A percentile compares a stretch with the other conserved stretches of the same genome.
phyloP scores from a whole-genome alignment of 2,113 vertebrate species.

The Physeter macrocephalus region DNA sequence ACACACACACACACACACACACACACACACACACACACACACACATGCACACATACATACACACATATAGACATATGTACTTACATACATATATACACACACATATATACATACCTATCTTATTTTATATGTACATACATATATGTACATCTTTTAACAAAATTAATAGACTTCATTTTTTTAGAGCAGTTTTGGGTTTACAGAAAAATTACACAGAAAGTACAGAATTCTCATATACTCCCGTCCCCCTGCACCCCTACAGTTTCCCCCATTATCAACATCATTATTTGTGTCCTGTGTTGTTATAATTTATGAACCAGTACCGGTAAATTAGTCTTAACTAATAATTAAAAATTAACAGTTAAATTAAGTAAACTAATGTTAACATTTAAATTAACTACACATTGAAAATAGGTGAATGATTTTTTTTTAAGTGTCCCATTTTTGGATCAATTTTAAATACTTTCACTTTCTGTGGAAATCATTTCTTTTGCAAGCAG shows the following conservation, averaged over 20 bases:
- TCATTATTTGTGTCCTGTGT: background rate
- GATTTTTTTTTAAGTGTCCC: background rate
- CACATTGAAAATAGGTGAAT: background rate
- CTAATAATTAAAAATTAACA: background rate
- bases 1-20: too few species aligned
- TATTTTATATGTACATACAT: background rate
- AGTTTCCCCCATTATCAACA: rapidly evolving
- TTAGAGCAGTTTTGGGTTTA: background rate
- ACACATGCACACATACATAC: background rate
- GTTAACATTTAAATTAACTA: background rate
- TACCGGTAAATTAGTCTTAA: background rate
- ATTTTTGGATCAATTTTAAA: background rate
- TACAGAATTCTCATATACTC: background rate
- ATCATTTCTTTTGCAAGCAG: background rate
- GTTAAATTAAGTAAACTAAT: background rate
- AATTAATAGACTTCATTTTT: background rate
- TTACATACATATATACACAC: background rate
- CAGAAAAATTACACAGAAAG: background rate
- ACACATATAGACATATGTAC: background rate
- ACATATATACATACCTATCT: background rate
- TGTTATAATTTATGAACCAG: background rate
- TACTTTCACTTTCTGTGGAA: background rate
- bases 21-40: too few species aligned
- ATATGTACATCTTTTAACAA: background rate
- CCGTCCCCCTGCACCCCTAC: rapidly evolving